Conservation (phyloP, 2,888 invertebrate species). For the Scrobipalpa atriplicella region DNA sequence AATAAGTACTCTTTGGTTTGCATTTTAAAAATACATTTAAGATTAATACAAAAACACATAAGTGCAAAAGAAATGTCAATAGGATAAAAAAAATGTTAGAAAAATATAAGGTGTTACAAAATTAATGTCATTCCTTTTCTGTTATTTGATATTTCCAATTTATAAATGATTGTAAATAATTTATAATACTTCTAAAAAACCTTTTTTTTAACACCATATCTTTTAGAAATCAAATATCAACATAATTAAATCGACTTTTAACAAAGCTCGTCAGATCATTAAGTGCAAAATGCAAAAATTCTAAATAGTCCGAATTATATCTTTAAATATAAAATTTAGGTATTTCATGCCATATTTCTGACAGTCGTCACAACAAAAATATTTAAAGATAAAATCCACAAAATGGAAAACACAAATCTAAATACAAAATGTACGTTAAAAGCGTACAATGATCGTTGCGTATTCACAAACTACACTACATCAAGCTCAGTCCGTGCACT, state of each 20-base stretch:
- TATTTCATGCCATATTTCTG: not conserved
- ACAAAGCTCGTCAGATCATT: not conserved
- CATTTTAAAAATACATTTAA: not conserved
- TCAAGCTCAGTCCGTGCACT: slow-evolving; percentile 53
- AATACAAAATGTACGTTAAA: slow-evolving; percentile 22
- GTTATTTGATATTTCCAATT: too few relatives aligned
- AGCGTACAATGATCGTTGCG: slow-evolving; percentile 24
- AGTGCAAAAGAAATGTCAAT: too few relatives aligned
- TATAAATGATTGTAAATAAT: too few relatives aligned
- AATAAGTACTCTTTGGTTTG: not conserved
- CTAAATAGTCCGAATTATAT: not conserved
- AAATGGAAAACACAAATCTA: not conserved
- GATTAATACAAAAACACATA: not conserved
- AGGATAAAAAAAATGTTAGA: too few relatives aligned
- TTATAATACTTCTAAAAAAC: too few relatives aligned
- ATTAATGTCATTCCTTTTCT: too few relatives aligned
- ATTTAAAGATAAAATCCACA: not conserved
- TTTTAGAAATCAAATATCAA: not conserved
- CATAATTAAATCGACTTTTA: not conserved
- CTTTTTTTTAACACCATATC: too few relatives aligned
- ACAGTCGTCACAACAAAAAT: not conserved
- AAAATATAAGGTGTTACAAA: too few relatives aligned
- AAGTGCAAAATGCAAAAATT: not conserved
- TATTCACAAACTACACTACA: slow-evolving; percentile 18
- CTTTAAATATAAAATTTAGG: not conserved